Percentiles rank a stretch among this genome's conserved stretches.
phyloP scores from a whole-genome alignment of 2,797 vertebrate species.

The Anguilla megastoma region DNA sequence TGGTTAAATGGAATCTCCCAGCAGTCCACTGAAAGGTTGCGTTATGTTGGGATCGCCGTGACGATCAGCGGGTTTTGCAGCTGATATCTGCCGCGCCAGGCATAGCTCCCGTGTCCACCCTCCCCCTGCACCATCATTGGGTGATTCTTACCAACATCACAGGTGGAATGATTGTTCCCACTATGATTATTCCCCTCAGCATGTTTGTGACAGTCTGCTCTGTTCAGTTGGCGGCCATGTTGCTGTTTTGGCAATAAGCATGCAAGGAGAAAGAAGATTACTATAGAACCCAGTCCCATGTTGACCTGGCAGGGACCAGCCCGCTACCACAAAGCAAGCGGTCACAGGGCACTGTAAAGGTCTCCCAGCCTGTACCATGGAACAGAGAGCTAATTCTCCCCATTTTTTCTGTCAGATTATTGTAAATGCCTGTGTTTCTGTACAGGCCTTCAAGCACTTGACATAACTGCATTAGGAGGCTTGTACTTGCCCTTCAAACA shows the following conservation, averaged over 20 bases:
- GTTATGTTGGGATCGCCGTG: not conserved
- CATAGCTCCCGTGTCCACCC: not conserved
- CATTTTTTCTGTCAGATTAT: not conserved
- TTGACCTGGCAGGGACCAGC: not conserved
- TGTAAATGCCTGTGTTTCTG: not conserved
- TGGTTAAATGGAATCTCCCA: not conserved
- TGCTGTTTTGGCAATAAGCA: conserved; percentile 26
- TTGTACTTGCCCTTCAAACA: no score
- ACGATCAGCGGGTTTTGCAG: not conserved
- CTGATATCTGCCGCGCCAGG: not conserved
- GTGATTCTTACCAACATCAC: not conserved
- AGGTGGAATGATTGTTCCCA: not conserved
- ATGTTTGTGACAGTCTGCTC: no score
- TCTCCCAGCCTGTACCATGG: not conserved
- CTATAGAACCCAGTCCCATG: not conserved
- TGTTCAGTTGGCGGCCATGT: not conserved
- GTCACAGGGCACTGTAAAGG: not conserved
- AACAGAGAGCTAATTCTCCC: not conserved
- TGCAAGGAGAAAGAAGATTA: conserved; percentile 9
- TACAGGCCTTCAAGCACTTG: no score
- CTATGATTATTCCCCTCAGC: no score
- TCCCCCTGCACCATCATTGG: not conserved
- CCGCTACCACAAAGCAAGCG: not conserved
- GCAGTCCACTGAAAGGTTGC: not conserved
- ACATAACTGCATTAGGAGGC: no score